A percentile compares a stretch with the other conserved stretches of the same genome.
phyloP scores from a whole-genome alignment of 1,140 invertebrate genomes.

The Onthophagus taurus region DNA sequence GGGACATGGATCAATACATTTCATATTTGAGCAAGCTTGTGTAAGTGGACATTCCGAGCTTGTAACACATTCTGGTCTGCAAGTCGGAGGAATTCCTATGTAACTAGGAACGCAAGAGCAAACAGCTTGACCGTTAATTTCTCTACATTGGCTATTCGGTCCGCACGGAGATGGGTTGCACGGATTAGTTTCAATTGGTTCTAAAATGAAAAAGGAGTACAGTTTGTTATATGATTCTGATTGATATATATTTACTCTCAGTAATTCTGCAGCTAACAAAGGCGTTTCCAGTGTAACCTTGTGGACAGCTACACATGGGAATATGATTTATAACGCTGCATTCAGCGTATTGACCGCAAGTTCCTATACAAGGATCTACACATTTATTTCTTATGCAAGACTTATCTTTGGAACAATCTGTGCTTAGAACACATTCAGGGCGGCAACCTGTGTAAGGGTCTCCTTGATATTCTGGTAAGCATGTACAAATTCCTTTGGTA shows the following conservation, averaged over 20 bases:
- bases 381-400: constrained; percentile 53
- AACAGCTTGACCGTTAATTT: constrained; percentile 47
- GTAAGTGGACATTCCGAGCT: constrained; percentile 47
- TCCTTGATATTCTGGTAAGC: constrained; percentile 42
- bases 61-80: constrained; percentile 49
- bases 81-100: constrained; percentile 51
- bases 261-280: constrained; percentile 41
- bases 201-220: constrained; percentile 14
- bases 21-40: constrained; percentile 49
- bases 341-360: constrained; percentile 49
- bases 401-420: constrained; percentile 48
- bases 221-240: not conserved
- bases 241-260: constrained; percentile 39
- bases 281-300: constrained; percentile 47
- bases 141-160: constrained; percentile 50
- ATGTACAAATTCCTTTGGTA: constrained; percentile 40
- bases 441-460: constrained; percentile 46
- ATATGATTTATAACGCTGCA: constrained; percentile 54
- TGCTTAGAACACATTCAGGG: constrained; percentile 50
- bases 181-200: constrained; percentile 23
- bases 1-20: constrained; percentile 52
- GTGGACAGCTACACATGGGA: constrained; percentile 49
- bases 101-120: constrained; percentile 53
- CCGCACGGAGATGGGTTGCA: constrained; percentile 52
- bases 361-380: constrained; percentile 49